Base-by-base conservation (phyloP, 2,888 invertebrate species). In the Eristalis pertinax region DNA sequence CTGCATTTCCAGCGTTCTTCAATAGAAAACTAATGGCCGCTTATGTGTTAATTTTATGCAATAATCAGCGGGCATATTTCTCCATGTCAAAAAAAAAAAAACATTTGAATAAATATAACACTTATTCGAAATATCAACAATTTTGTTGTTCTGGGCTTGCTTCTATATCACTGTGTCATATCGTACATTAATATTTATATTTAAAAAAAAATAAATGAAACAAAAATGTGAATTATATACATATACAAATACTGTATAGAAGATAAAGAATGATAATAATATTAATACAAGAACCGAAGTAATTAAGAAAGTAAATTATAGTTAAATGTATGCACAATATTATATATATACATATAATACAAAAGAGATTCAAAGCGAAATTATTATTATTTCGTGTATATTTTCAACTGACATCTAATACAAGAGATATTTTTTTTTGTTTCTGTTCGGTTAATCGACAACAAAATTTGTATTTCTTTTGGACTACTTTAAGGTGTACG, bases 121-220 rank as follows among this genome's bases (percentile, higher is more conserved):
- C 63, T 50, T 68, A 67, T 78, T 76, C 58, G 72, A 58, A 74
- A 78, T 76, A 38, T 79, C 50, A 50, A n/a, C n/a, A 32, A 19
- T 86, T 88, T 83, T 69, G 75, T 89, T 90, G 91, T 90, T 91
- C 91, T 92, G 91, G 91, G 91, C 91, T 92, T 91, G 92, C 91
- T 92, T 91, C 87, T 82, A 91, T 92, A 92, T 92, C 91, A 93
- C 91, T 92, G 92, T 93, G 93, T 93, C 93, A 93, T 93, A 93
- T 93, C 93, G 92, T 93, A 93, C 92, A 92, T 92, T 91, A 91
- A 91, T 90, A 90, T 88, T 84, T 89, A 89, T 80, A 88, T 83
- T 75, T 84, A 74, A 80, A 82, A 60, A 72, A 32, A 81, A 80
- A n/a, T n/a, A 38, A 32, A 32, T 4, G 32, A 32, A 32, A 32